These are phyloP conservation scores for Morpho helenor DNA, from an alignment of 2,888 invertebrate species.

Conservation along the genomic window DNA sequence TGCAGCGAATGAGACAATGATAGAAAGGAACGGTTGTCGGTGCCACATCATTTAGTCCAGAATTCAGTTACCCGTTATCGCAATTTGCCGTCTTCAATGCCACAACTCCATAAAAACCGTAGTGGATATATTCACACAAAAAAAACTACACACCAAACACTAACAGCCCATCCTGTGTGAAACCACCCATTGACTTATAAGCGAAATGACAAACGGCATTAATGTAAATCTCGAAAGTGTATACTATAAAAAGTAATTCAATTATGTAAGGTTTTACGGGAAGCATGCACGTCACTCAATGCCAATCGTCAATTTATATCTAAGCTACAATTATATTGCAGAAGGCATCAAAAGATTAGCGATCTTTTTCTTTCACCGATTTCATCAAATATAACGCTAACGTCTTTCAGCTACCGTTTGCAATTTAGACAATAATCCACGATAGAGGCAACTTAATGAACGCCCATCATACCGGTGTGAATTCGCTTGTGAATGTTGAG, in stretches of 20 bases:
- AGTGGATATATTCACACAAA: slow-evolving; percentile 31
- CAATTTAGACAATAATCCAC: slow-evolving; percentile 3
- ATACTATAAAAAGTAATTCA: not conserved
- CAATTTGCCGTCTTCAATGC: slow-evolving; percentile 72
- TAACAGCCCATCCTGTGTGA: slow-evolving; percentile 27
- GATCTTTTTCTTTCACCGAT: not conserved
- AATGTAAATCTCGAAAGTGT: not conserved
- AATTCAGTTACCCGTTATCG: slow-evolving; percentile 50
- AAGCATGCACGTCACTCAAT: slow-evolving; percentile 6
- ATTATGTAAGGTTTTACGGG: not conserved
- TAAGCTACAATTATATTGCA: slow-evolving; percentile 19
- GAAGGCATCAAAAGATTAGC: slow-evolving; percentile 11
- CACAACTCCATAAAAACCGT: slow-evolving; percentile 27
- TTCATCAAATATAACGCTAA: slow-evolving; percentile 10
- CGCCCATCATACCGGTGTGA: slow-evolving; percentile 70
- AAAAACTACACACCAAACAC: slow-evolving; percentile 16
- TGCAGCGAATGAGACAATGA: slow-evolving; percentile 56
- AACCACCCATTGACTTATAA: slow-evolving; percentile 24
- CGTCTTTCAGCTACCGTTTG: slow-evolving; percentile 4
- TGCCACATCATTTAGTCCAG: slow-evolving; percentile 69
- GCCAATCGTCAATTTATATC: slow-evolving; percentile 17
- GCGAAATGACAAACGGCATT: slow-evolving; percentile 21
- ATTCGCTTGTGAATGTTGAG: slow-evolving; percentile 81
- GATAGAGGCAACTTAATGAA: slow-evolving; percentile 5
- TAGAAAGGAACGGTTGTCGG: slow-evolving; percentile 58